These are phyloP conservation scores for Poeciliopsis occidentalis DNA, from an alignment of 2,113 vertebrate genomes.

Conservation along the genomic window DNA sequence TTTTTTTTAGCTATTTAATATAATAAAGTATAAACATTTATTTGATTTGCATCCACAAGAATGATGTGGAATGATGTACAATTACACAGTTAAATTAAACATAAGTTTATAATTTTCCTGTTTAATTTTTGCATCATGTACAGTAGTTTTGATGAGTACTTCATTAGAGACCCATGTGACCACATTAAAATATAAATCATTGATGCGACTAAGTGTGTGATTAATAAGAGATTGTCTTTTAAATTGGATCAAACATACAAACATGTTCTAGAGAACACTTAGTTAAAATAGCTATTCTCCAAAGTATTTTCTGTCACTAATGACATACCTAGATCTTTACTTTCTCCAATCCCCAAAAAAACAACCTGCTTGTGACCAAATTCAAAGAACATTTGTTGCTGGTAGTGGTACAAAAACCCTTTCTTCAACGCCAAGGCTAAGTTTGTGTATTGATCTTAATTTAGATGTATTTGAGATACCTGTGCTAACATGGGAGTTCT, in stretches of 20 bases:
- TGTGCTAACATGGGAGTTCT: conserved; percentile 39
- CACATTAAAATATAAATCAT: conserved; percentile 69
- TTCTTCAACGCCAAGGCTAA: conserved; percentile 35
- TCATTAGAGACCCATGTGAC: conserved; percentile 42
- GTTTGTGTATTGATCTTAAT: conserved; percentile 23
- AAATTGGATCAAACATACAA: conserved; percentile 68
- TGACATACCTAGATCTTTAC: conserved; percentile 19
- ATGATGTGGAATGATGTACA: conserved; percentile 27
- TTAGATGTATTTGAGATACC: conserved; percentile 29
- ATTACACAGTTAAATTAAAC: too few species aligned
- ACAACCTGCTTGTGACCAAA: conserved; percentile 26
- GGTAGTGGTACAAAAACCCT: conserved; percentile 34
- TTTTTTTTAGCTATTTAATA: conserved; percentile 49
- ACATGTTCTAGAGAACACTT: conserved; percentile 53
- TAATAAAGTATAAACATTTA: conserved; percentile 45
- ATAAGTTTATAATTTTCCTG: background rate
- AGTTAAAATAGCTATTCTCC: conserved; percentile 44
- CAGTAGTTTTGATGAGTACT: background rate
- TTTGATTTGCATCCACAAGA: conserved; percentile 7
- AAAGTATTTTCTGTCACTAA: conserved; percentile 43
- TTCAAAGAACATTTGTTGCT: conserved; percentile 45
- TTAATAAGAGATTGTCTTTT: conserved; percentile 74
- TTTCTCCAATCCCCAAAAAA: conserved; percentile 28
- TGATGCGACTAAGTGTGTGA: conserved; percentile 68
- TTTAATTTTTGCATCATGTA: conserved; percentile 11